Percentiles rank a stretch among this genome's conserved stretches.
phyloP scores from a whole-genome alignment of 2,888 invertebrate genomes.

The Ormyrus nitidulus region DNA sequence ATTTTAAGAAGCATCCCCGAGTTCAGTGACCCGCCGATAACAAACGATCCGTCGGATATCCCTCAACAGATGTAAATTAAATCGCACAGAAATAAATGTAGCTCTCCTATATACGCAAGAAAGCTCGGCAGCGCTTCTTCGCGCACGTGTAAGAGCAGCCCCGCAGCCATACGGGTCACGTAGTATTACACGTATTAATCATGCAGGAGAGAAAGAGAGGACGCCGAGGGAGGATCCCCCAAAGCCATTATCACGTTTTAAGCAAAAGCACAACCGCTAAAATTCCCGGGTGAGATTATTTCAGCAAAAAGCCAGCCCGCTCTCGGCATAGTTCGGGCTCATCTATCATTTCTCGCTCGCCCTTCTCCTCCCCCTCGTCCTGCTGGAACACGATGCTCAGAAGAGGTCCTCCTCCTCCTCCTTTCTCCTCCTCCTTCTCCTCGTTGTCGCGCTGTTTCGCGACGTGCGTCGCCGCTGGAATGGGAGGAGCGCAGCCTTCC shows the following conservation, averaged over 20 bases:
- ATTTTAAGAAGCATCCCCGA: no score
- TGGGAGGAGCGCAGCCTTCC: constrained; percentile 18
- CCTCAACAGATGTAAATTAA: no score
- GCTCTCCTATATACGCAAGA: neutral
- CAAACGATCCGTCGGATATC: no score
- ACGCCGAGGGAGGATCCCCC: constrained; percentile 28
- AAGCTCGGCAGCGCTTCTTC: neutral
- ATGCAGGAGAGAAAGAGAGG: constrained; percentile 31
- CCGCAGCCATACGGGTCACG: constrained; percentile 24
- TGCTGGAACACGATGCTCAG: neutral
- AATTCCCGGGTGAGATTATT: constrained; percentile 68
- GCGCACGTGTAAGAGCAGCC: neutral
- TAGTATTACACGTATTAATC: constrained; percentile 43
- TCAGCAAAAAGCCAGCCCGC: constrained; percentile 64
- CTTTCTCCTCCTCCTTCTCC: neutral
- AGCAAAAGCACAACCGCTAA: constrained; percentile 60
- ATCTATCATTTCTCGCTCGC: constrained; percentile 62
- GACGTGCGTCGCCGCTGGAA: constrained; percentile 1
- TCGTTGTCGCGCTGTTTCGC: constrained; percentile 3
- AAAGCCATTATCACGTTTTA: constrained; percentile 64
- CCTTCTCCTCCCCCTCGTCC: constrained; percentile 1
- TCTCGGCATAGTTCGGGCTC: constrained; percentile 56
- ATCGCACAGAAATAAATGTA: no score
- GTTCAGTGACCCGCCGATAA: no score
- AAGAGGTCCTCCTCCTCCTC: no score